Percentiles rank a stretch among this genome's conserved stretches.
Evolutionary conservation across 1,140 invertebrate species (phyloP).

Genomic region (Diorhabda carinulata): DNA sequence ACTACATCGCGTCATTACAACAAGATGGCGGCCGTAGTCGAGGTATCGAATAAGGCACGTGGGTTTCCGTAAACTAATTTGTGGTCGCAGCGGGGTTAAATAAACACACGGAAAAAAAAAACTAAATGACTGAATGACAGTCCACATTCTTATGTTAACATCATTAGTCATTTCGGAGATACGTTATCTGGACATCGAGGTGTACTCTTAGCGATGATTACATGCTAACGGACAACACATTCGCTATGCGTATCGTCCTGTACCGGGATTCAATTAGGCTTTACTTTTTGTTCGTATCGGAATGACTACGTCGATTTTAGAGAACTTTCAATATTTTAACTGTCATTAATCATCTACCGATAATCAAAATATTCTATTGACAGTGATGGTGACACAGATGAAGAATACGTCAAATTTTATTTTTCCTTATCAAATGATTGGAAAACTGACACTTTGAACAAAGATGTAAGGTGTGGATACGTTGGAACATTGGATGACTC

Average conservation of each 20-base stretch:
- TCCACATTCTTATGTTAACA: constrained; percentile 52
- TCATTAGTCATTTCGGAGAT: constrained; percentile 46
- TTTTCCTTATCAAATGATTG: no score
- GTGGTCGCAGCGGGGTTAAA: constrained; percentile 61
- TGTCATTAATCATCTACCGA: constrained; percentile 11
- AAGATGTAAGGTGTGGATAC: no score
- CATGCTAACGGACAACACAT: constrained; percentile 23
- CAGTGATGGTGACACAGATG: no score
- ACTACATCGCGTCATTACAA: constrained; percentile 7
- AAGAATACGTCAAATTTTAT: no score
- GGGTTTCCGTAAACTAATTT: constrained; percentile 56
- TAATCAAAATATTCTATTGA: no score
- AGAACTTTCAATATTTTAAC: constrained; percentile 9
- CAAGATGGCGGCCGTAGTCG: constrained; percentile 3
- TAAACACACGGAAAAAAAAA: constrained; percentile 56
- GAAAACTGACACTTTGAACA: no score
- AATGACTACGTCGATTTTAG: constrained; percentile 15
- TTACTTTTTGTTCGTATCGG: constrained; percentile 4
- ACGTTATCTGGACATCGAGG: constrained; percentile 43
- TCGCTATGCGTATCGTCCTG: constrained; percentile 11
- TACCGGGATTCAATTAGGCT: constrained; percentile 17
- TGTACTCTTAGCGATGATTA: constrained; percentile 42
- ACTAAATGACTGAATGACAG: constrained; percentile 60
- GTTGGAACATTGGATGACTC: no score
- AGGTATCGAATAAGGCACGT: constrained; percentile 31